Percentiles rank a stretch among this genome's conserved stretches.
These are phyloP conservation scores for Drosophila aldrichi DNA, from an alignment of 2,888 invertebrate species.

Conservation along the genomic window DNA sequence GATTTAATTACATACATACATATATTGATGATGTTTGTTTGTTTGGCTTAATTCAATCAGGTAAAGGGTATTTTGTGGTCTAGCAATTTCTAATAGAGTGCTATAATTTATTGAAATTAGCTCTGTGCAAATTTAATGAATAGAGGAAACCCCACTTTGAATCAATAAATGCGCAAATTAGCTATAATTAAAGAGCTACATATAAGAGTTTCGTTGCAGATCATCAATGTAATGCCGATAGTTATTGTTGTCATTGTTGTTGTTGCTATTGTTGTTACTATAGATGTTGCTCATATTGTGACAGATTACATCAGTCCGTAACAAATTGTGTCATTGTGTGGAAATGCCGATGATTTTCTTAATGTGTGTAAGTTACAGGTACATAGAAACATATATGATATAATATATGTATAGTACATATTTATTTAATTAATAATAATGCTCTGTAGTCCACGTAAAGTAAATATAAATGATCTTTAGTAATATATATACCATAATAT, in stretches of 20 bases:
- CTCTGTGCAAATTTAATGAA: constrained; percentile 15
- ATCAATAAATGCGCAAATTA: constrained; percentile 61
- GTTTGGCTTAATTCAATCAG: neutral
- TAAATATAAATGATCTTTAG: constrained; percentile 2
- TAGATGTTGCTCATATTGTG: constrained; percentile 17
- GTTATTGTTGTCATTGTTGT: constrained; percentile 8
- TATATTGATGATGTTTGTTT: neutral
- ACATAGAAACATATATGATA: neutral
- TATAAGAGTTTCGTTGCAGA: constrained; percentile 35
- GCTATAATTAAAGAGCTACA: constrained; percentile 53
- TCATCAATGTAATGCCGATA: constrained; percentile 32
- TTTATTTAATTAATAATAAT: neutral
- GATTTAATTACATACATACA: neutral
- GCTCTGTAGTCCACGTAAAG: too few species aligned
- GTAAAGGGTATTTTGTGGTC: neutral
- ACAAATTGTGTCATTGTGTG: constrained; percentile 27
- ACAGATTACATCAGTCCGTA: constrained; percentile 57
- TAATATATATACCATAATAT: neutral
- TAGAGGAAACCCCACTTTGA: constrained; percentile 19
- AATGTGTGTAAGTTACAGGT: neutral
- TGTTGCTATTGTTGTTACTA: constrained; percentile 1
- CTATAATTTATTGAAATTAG: constrained; percentile 10
- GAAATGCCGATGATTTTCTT: constrained; percentile 14
- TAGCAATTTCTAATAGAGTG: neutral
- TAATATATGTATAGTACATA: too few species aligned